Evolutionary conservation across 2,113 vertebrate genomes (phyloP), one percentile per base, ranked within the genome.

Genomic region (Campylomormyrus tamandua): DNA sequence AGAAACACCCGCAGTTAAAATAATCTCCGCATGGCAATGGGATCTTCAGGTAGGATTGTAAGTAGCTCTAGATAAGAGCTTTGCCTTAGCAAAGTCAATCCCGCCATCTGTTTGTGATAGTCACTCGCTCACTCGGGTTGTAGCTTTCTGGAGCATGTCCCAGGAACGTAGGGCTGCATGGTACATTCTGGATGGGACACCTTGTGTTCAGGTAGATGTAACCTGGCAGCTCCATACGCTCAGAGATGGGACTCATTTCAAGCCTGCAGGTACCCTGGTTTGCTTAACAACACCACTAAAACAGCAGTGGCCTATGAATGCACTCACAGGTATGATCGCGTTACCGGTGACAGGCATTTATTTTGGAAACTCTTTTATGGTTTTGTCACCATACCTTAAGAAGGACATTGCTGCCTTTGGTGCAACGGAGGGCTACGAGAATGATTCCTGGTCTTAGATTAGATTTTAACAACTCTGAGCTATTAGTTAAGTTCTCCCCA

Each of bases 251-350:
- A 35, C 31, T 74, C 27, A 17, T 35, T 74, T 74, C 70, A 74
- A 74, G 13, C 11, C 11, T 77, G 11, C 70, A 39, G 70, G 15
- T 8, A 19, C 74, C 35, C 74, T 77, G 15, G 15, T 77, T 77
- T 5, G 74, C 31, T 77, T 42, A 39, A 92, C 93, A 90, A 92
- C 93, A 58, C 89, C 74, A 87, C 6, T 35, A 6, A 35, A 87
- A 87, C 49, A 19, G 13, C 52, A 13, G 90, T 35, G 58, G 77
- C 42, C 42, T 56, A 62, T 88, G 93, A 92, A 95, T 93, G 92
- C 90, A 66, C 94, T 92, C 90, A 45, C 31, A 84, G 93, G 91
- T 91, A 90, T 91, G 91, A 83, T 90, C 89, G 89, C 91, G 88
- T 92, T 91, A 92, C 88, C 93, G 91, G 49, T 50, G 48, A 8